Evolutionary conservation across 1,140 invertebrate species (phyloP).

Genomic region (Zaprionus vittiger): DNA sequence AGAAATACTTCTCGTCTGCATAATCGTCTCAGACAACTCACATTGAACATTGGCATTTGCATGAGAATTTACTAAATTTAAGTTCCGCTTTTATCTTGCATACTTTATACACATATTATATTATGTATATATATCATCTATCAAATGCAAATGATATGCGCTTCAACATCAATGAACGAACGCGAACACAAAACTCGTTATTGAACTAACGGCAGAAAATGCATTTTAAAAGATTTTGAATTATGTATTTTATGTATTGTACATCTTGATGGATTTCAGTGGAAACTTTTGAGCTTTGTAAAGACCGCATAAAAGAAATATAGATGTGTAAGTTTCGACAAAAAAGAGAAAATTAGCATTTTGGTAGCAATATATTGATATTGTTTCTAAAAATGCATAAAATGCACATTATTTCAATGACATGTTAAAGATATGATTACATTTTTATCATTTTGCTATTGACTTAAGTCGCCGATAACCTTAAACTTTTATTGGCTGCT

Average conservation of each 20-base stretch:
- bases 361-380: conserved; percentile 15
- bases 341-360: conserved; percentile 5
- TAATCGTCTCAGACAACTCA: not conserved
- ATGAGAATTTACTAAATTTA: conserved; percentile 51
- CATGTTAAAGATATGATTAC: conserved; percentile 3
- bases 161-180: conserved; percentile 14
- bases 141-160: conserved; percentile 52
- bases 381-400: conserved; percentile 7
- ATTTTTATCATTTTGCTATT: not conserved
- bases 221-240: conserved; percentile 36
- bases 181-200: not conserved
- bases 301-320: not conserved
- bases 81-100: conserved; percentile 31
- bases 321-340: not conserved
- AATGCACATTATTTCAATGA: conserved; percentile 8
- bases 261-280: conserved; percentile 42
- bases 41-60: conserved; percentile 19
- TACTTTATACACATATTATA: conserved; percentile 11
- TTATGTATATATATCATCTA: not conserved
- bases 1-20: conserved; percentile 14
- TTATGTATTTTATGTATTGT: conserved; percentile 28
- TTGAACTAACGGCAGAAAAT: conserved; percentile 45
- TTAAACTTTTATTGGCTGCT: conserved; percentile 16
- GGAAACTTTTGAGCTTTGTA: conserved; percentile 26
- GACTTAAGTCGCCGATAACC: conserved; percentile 4